Base-by-base conservation (phyloP, 2,888 invertebrate genomes). In the Psylliodes chrysocephalus region DNA sequence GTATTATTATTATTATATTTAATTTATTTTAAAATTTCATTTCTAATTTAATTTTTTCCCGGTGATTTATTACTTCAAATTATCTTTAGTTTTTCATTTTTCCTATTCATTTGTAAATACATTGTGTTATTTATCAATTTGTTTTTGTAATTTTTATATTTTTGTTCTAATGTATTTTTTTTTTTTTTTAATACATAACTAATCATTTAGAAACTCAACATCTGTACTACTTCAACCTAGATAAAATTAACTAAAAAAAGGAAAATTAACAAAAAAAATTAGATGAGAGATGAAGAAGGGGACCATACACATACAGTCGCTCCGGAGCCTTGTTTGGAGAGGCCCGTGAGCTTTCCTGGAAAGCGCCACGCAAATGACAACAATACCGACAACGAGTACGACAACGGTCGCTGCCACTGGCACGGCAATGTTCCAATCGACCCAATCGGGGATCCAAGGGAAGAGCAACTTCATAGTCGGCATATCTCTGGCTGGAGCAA, bases 391-490 rank as follows among this genome's bases (percentile, higher is more conserved):
- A 76, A 95, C 88, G 81, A 95, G 91, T 71, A 96, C 95, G 75
- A 96, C 91, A 66, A 95, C 87, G 22, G 95, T 95, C 42, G 95
- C 95, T 76, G 93, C 89, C 71, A 95, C 90, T 0, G 96, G 96
- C 18, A 96, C 93, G 78, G 96, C 88, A 69, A 96, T 91, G 83
- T 95, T 94, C 66, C 95, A 89, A 80, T 95, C 94, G 70, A 95
- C 87, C 94, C 94, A 94, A 63, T 91, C 90, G 62, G 90, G 93
- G 73, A 94, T 86, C 94, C 94, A 94, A 0, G 91, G 87, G 79
- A 89, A 87, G 70, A 85, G 85, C 76, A 86, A 85, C 74, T 85
- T 82, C 33, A 87, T 83, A 64, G 84, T 83, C 49, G 84, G 82
- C 57, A 80, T 71, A 64, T 82, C 87, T 75, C 89, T 86, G 10